phyloP scores from a whole-genome alignment of 2,797 vertebrate genomes.

The Chlorospingus semifuscus region DNA sequence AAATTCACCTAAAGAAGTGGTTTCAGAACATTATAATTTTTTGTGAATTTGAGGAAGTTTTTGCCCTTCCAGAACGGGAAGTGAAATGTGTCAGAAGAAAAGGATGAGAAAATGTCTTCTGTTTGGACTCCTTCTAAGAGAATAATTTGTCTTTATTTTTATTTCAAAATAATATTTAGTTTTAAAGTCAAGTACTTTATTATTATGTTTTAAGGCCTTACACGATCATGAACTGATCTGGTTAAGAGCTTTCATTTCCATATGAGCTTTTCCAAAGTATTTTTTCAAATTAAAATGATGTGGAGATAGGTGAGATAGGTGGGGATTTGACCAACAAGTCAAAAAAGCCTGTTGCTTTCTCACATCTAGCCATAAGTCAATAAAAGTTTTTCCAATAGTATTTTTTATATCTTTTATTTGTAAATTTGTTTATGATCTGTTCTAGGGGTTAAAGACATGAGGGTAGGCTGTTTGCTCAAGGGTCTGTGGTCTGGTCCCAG shows the following conservation, averaged over 20 bases:
- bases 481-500: background rate
- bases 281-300: background rate
- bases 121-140: background rate
- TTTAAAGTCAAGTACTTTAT: background rate
- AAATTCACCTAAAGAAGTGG: background rate
- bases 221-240: background rate
- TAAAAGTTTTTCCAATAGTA: background rate
- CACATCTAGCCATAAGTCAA: background rate
- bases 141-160: background rate
- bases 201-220: background rate
- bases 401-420: background rate
- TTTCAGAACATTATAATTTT: background rate
- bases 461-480: background rate
- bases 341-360: background rate
- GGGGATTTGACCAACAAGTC: background rate
- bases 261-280: background rate
- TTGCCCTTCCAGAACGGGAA: background rate
- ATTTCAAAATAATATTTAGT: background rate
- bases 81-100: background rate
- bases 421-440: background rate
- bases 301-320: accelerated
- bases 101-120: background rate
- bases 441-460: background rate
- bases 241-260: background rate
- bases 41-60: background rate